Conservation (phyloP, 2,797 vertebrate genomes). For the Adrianichthys oophorus region DNA sequence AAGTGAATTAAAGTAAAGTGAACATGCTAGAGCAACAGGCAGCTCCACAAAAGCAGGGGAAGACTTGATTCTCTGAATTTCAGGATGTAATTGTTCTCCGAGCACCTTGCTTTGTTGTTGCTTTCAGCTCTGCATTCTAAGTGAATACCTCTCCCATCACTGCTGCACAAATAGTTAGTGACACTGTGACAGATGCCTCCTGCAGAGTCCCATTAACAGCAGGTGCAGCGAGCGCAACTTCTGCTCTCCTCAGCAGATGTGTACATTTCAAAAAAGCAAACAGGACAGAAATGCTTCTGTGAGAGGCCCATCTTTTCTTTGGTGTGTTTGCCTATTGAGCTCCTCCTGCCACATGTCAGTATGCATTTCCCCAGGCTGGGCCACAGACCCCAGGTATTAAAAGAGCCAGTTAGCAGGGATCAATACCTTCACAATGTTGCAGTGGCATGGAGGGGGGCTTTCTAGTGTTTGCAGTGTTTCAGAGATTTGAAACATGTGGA, state of each 20-base stretch:
- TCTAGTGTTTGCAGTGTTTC: slow-evolving; percentile 69
- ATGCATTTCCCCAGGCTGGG: slow-evolving; percentile 69
- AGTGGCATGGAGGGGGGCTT: slow-evolving; percentile 70
- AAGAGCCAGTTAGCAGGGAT: slow-evolving; percentile 74
- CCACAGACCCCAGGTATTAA: slow-evolving; percentile 78
- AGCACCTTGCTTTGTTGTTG: neutral
- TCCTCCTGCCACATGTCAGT: slow-evolving; percentile 77
- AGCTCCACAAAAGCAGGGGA: no score
- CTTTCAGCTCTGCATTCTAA: neutral
- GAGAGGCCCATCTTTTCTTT: slow-evolving; percentile 76
- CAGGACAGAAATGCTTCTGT: slow-evolving; percentile 73
- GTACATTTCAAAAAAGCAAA: slow-evolving; percentile 68
- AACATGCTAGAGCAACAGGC: no score
- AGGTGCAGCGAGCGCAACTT: slow-evolving; percentile 70
- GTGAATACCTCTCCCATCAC: slow-evolving; percentile 9
- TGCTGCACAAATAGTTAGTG: slow-evolving; percentile 57
- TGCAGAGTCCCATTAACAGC: slow-evolving; percentile 53
- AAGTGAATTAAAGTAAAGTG: no score
- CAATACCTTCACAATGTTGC: slow-evolving; percentile 83
- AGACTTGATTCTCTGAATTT: neutral
- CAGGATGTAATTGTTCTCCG: neutral
- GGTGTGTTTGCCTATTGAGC: slow-evolving; percentile 72
- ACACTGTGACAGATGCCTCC: slow-evolving; percentile 66
- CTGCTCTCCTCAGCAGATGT: slow-evolving; percentile 79
- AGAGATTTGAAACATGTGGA: slow-evolving; percentile 78